Conservation (phyloP, 2,888 invertebrate genomes). For the Trachelus tabidus region DNA sequence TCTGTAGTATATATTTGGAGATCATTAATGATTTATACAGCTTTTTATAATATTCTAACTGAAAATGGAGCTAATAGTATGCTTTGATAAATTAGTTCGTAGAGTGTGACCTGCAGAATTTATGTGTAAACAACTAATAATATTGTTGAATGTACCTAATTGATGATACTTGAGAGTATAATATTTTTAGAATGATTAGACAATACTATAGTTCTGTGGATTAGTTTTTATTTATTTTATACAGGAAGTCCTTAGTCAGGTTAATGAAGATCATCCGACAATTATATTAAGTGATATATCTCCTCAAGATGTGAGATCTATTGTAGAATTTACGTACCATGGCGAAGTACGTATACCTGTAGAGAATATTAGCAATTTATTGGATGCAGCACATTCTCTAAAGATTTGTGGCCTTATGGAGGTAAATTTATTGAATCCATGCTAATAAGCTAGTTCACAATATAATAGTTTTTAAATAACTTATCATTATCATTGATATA, state of each 20-base stretch:
- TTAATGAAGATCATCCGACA: constrained; percentile 59
- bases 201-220: neutral
- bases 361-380: constrained; percentile 56
- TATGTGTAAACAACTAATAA: too few species aligned
- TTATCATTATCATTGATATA: constrained; percentile 19
- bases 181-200: neutral
- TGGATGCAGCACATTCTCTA: constrained; percentile 61
- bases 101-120: too few species aligned
- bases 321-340: constrained; percentile 63
- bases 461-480: neutral
- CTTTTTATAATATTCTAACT: too few species aligned
- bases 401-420: constrained; percentile 62
- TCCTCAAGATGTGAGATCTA: constrained; percentile 57
- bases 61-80: too few species aligned
- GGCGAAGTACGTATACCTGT: constrained; percentile 62
- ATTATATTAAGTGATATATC: constrained; percentile 64
- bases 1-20: too few species aligned
- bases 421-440: constrained; percentile 39
- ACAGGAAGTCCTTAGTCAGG: constrained; percentile 60
- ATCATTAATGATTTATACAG: too few species aligned
- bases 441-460: neutral
- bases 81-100: too few species aligned
- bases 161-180: neutral
- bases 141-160: neutral
- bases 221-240: constrained; percentile 22